These are phyloP conservation scores for Hydropsyche tenuis DNA, from an alignment of 1,140 invertebrate genomes.

Conservation along the genomic window DNA sequence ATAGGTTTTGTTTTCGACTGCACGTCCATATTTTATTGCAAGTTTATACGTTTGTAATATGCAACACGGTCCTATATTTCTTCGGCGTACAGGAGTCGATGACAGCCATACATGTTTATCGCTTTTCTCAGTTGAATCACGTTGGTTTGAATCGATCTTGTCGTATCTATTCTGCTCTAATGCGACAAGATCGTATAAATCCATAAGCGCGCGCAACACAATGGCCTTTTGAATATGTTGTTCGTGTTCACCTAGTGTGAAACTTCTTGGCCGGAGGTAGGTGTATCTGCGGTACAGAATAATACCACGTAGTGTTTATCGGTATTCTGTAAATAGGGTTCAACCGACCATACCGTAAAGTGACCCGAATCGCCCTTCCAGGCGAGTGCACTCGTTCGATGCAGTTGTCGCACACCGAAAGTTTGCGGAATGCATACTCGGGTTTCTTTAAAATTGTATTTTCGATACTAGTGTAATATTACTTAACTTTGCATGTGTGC, in stretches of 20 bases:
- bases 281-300: conserved; percentile 1
- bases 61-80: too few species aligned
- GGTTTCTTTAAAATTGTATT: background rate
- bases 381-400: conserved; percentile 17
- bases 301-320: conserved; percentile 16
- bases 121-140: too few species aligned
- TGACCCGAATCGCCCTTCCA: conserved; percentile 35
- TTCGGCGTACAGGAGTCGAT: too few species aligned
- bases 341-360: conserved; percentile 29
- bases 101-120: too few species aligned
- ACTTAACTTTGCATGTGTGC: background rate
- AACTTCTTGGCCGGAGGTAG: conserved; percentile 12
- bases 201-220: background rate
- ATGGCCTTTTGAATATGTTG: conserved; percentile 10
- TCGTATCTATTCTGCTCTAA: too few species aligned
- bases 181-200: too few species aligned
- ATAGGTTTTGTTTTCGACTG: too few species aligned
- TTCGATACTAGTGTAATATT: too few species aligned
- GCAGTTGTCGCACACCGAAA: conserved; percentile 24
- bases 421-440: background rate
- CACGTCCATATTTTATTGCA: too few species aligned
- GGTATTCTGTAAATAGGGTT: conserved; percentile 33
- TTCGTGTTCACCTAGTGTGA: conserved; percentile 20
- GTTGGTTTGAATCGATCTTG: too few species aligned
- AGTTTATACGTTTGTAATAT: too few species aligned